Conservation (phyloP, 2,888 invertebrate genomes). For the Heteropelma amictum region DNA sequence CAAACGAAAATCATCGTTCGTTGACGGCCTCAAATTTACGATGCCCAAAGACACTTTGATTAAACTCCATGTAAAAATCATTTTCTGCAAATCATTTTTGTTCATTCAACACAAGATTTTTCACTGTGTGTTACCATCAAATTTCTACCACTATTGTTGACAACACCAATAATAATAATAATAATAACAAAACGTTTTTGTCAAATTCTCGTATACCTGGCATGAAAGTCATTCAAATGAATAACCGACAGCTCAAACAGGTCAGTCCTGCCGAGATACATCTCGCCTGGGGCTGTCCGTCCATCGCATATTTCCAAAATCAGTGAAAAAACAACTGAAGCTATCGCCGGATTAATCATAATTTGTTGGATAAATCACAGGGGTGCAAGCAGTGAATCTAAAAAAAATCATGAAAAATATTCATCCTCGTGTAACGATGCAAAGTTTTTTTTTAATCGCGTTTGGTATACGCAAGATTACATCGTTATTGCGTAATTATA, state of each 20-base stretch:
- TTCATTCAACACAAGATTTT: background rate
- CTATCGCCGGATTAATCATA: constrained; percentile 11
- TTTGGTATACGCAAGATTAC: too few relatives aligned
- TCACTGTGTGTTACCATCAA: background rate
- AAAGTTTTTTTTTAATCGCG: too few relatives aligned
- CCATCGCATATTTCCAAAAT: constrained; percentile 55
- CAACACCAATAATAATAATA: too few relatives aligned
- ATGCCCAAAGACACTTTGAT: too few relatives aligned
- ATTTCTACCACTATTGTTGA: too few relatives aligned
- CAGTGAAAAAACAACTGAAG: background rate
- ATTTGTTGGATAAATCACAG: background rate
- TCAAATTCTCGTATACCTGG: constrained; percentile 76
- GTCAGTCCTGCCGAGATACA: constrained; percentile 71
- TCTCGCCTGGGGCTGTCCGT: constrained; percentile 63
- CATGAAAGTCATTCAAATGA: constrained; percentile 81
- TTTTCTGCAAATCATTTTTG: too few relatives aligned
- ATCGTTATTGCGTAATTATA: too few relatives aligned
- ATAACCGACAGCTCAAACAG: constrained; percentile 80
- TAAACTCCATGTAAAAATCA: too few relatives aligned
- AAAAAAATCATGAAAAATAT: background rate
- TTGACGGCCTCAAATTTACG: background rate
- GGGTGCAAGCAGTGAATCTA: background rate
- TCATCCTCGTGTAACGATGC: too few relatives aligned
- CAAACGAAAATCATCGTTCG: background rate
- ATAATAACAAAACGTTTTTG: too few relatives aligned